Evolutionary conservation across 2,797 vertebrate genomes (phyloP), one percentile per base, ranked within the genome.

Genomic region (Pyrocephalus nanus): DNA sequence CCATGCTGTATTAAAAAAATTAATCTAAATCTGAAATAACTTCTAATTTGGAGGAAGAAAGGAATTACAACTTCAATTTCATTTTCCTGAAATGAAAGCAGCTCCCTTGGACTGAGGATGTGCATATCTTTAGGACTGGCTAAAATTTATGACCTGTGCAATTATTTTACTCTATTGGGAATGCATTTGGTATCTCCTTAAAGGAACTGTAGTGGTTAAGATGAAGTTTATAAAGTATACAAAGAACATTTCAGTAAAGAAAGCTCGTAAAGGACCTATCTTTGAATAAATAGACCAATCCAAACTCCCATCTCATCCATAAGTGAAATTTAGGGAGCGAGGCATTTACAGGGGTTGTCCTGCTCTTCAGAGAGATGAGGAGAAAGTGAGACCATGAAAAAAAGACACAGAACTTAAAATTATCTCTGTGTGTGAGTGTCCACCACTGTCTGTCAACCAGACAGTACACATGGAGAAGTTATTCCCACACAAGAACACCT

Each of bases 11-110:
- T 87, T 57, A 43, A 85, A 92, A 83, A 78, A 50, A 61, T 14
- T 38, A 40, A 90, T 75, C 72, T 88, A 75, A 85, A 91, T 80
- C 64, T 93, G 80, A 90, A 86, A 94, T 65, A 70, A 55, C 72
- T 61, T 73, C 92, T 90, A 82, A 69, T 86, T 94, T 60, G 51
- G 79, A 72, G 50, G 55, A 78, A 75, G 83, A 82, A 84, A 90
- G 45, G 76, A 85, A 85, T 90, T 92, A 93, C 69, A 90, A 85
- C 78, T 96, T 95, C 83, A 87, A 85, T 95, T 96, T 86, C 40
- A 65, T 95, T 86, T 85, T 78, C 55, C 73, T 90, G 88, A 88
- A 92, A 81, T 74, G 87, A 87, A 94, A 89, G 84, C 51, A 93
- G 86, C 29, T 89, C 61, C 61, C 74, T 67, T 71, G 71, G 60